Evolutionary conservation across 2,888 invertebrate genomes (phyloP), one percentile per base, ranked within the genome.

Genomic region (Drosophila suboccidentalis): DNA sequence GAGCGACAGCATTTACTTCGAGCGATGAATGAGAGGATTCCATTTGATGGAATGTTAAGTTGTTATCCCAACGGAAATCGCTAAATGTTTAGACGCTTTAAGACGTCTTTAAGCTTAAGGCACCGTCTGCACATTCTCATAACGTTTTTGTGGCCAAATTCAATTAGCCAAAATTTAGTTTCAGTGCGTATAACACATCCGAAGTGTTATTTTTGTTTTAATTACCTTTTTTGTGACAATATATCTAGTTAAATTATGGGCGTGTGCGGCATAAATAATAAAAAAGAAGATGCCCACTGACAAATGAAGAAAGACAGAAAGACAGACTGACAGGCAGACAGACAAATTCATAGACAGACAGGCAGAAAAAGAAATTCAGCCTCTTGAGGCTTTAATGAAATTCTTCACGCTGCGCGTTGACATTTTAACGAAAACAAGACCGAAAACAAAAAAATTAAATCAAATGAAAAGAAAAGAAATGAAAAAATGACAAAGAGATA

Each of bases 11-110:
- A 75, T 78, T 75, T 69, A 58, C 59, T 47, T 47, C 44, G 34
- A 29, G 47, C 47, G 32, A 60, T 61, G 65, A 72, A 67, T 47
- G 63, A 67, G 63, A 46, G 65, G 78, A 78, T 78, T 83, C 64
- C 32, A 75, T 78, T 80, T 75, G 75, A 74, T 67, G 72, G 70
- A 70, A 83, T 75, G 87, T 70, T 73, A 75, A 73, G 70, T 54
- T 58, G 61, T 69, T 67, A 51, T 61, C 43, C 38, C 29, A 22
- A n/a, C 19, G 53, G 39, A 47, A 60, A 47, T 61, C 19, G 11
- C 36, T 43, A 50, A 46, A 46, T 49, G 57, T 49, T 17, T 62
- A 36, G 41, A 51, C 36, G 54, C 49, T n/a, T n/a, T n/a, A n/a
- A n/a, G n/a, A 53, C 36, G 32, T 60, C 73, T 72, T 63, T 58